Percentiles rank a stretch among this genome's conserved stretches.
These are phyloP conservation scores for Heterochromis multidens DNA, from an alignment of 2,113 vertebrate species.

Conservation along the genomic window DNA sequence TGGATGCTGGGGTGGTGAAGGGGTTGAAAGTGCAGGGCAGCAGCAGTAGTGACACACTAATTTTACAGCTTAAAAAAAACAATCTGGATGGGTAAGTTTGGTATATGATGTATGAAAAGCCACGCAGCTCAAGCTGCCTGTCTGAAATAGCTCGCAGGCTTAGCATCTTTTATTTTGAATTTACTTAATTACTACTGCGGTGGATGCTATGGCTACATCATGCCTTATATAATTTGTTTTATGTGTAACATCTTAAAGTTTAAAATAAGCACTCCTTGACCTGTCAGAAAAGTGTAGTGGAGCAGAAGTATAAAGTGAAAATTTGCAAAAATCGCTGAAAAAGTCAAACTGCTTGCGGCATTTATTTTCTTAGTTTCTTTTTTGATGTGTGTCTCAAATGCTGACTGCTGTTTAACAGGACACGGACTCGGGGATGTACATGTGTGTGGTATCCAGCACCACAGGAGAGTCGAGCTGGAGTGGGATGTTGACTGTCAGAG, in stretches of 20 bases:
- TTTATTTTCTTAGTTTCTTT: neutral
- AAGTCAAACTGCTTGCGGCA: neutral
- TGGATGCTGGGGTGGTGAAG: neutral
- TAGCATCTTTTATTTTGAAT: neutral
- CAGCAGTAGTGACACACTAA: neutral
- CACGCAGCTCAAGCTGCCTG: neutral
- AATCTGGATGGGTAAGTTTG: neutral
- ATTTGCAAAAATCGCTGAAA: neutral
- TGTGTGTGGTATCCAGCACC: slow-evolving; percentile 82
- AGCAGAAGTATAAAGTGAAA: neutral
- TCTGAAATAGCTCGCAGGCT: neutral
- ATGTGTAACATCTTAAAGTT: neutral
- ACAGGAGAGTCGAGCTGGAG: slow-evolving; percentile 85
- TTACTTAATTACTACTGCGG: neutral
- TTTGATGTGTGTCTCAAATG: neutral
- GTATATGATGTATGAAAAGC: neutral
- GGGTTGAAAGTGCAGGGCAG: neutral
- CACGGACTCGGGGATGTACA: slow-evolving; percentile 84
- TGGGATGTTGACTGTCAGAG: slow-evolving; percentile 81
- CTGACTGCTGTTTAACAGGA: slow-evolving; percentile 73
- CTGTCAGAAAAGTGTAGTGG: neutral
- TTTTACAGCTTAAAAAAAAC: neutral
- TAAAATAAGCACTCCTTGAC: neutral
- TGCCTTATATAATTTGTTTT: neutral
- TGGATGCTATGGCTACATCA: neutral